These are phyloP conservation scores for Apantesis nais DNA, from an alignment of 2,888 invertebrate genomes.

Conservation along the genomic window DNA sequence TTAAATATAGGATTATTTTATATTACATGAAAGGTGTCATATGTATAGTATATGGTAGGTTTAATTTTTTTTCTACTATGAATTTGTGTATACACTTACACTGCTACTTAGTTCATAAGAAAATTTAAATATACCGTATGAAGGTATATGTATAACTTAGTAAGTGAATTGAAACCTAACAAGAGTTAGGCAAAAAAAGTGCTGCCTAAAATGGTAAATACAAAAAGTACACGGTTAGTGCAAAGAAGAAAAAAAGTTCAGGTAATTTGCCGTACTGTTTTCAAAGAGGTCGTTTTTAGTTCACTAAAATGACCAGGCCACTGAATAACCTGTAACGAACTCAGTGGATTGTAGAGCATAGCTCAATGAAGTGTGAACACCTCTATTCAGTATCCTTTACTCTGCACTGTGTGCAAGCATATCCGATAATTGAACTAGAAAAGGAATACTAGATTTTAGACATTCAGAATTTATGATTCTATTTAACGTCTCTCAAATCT, in stretches of 20 bases:
- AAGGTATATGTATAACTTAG: too few relatives aligned
- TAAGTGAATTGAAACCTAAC: neutral
- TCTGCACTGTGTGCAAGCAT: conserved; percentile 9
- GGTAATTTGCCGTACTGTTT: neutral
- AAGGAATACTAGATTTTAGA: neutral
- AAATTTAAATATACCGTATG: too few relatives aligned
- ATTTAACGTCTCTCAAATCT: neutral
- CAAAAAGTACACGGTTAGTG: too few relatives aligned
- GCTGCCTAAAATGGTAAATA: too few relatives aligned
- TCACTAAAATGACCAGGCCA: conserved; percentile 10
- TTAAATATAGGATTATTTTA: neutral
- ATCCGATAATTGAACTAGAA: neutral
- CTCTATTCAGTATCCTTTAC: conserved; percentile 5
- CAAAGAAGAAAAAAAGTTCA: neutral
- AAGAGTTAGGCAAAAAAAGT: neutral
- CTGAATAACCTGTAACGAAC: conserved; percentile 32
- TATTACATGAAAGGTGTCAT: too few relatives aligned
- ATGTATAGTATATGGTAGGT: too few relatives aligned
- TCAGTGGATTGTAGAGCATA: conserved; percentile 21
- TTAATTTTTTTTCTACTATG: too few relatives aligned
- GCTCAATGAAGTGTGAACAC: conserved; percentile 20
- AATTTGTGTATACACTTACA: too few relatives aligned
- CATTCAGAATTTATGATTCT: neutral
- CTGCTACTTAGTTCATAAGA: too few relatives aligned
- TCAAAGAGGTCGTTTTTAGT: neutral